Percentiles rank a stretch among this genome's conserved stretches.
These are phyloP conservation scores for Drosophila saltans DNA, from an alignment of 1,140 invertebrate species.

Conservation along the genomic window DNA sequence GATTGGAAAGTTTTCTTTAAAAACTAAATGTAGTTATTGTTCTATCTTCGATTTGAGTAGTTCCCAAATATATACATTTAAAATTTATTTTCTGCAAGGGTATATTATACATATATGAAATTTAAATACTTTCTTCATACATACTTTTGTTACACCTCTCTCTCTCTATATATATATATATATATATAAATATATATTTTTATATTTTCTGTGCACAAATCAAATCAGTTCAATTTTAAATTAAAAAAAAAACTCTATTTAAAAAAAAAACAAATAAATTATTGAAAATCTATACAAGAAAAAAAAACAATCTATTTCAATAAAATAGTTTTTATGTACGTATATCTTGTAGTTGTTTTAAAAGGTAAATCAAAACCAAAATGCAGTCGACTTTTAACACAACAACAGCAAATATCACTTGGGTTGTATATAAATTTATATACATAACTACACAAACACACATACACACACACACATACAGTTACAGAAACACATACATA, in stretches of 20 bases:
- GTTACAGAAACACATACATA: constrained; percentile 12
- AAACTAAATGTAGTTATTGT: too few relatives aligned
- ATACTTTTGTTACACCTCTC: constrained; percentile 50
- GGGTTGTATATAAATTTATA: not conserved
- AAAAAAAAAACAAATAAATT: constrained; percentile 1
- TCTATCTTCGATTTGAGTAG: too few relatives aligned
- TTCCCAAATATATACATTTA: too few relatives aligned
- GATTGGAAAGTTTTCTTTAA: too few relatives aligned
- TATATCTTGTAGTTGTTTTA: constrained; percentile 77
- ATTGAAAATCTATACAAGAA: constrained; percentile 27
- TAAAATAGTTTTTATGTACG: constrained; percentile 54
- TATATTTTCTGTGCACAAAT: constrained; percentile 65
- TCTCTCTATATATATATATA: not conserved
- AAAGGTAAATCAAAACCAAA: constrained; percentile 20
- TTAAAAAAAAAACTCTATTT: constrained; percentile 17
- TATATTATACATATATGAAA: not conserved
- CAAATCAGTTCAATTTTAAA: constrained; percentile 34
- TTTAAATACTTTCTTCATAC: constrained; percentile 15
- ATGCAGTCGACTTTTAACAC: constrained; percentile 13
- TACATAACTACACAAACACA: not conserved
- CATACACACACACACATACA: not conserved
- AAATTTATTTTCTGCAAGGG: not conserved
- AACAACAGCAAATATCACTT: constrained; percentile 1
- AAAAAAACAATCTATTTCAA: constrained; percentile 24
- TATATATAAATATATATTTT: not conserved